These are phyloP conservation scores for Platorchestia sp. DNA, from an alignment of 1,140 invertebrate species.

Conservation along the genomic window DNA sequence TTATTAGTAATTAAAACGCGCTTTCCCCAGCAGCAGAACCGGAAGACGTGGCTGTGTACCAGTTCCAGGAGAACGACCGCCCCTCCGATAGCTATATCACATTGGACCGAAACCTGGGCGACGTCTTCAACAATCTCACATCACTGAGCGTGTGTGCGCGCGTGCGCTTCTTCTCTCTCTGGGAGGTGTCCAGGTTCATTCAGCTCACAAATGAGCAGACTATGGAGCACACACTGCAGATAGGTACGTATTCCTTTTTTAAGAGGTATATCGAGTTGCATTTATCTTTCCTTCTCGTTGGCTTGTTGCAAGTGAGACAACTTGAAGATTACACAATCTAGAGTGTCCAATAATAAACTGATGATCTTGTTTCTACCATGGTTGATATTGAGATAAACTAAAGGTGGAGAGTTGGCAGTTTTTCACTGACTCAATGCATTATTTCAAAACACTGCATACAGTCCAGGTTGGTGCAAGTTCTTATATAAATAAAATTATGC, in stretches of 20 bases:
- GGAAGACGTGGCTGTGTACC: constrained; percentile 16
- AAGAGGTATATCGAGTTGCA: not conserved
- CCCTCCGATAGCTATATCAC: constrained; percentile 34
- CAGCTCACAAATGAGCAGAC: not conserved
- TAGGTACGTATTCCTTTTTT: not conserved
- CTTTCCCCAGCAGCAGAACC: not conserved
- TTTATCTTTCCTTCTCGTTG: too few species aligned
- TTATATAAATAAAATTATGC: not conserved
- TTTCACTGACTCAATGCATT: not conserved
- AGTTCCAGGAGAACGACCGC: constrained; percentile 38
- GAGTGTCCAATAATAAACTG: not conserved
- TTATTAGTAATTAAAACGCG: not conserved
- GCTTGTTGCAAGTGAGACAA: not conserved
- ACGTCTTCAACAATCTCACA: not conserved
- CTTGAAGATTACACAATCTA: too few species aligned
- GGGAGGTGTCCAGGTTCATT: constrained; percentile 11
- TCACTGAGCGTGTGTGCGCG: constrained; percentile 14
- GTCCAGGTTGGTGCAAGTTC: not conserved
- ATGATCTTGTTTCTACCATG: not conserved
- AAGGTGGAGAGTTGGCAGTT: not conserved
- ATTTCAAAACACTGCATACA: not conserved
- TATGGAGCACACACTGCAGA: constrained; percentile 27
- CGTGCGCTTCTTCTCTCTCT: constrained; percentile 34
- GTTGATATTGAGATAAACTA: not conserved
- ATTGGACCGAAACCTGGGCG: not conserved